phyloP scores from a whole-genome alignment of 2,797 vertebrate species.

The Xerus rutilus region DNA sequence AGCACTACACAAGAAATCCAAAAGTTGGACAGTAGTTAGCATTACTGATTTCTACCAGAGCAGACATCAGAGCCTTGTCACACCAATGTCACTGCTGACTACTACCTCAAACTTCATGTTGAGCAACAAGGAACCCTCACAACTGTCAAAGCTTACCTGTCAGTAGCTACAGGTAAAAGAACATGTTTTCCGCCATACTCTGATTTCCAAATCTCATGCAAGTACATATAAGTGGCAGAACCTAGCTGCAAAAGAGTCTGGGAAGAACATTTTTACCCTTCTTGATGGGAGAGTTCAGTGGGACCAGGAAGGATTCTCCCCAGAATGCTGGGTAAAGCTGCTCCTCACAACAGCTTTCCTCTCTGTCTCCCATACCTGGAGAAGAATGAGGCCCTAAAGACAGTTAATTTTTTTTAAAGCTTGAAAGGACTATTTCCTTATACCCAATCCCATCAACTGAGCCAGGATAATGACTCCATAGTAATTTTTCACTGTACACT shows the following conservation, averaged over 20 bases:
- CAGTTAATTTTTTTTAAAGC: not conserved
- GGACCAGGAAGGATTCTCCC: not conserved
- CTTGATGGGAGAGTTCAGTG: not conserved
- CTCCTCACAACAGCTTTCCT: not conserved
- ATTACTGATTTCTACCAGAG: not conserved
- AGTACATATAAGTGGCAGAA: not conserved
- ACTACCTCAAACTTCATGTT: not conserved
- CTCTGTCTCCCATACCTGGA: not conserved
- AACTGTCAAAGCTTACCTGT: not conserved
- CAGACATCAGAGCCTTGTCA: not conserved
- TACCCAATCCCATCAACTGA: not conserved
- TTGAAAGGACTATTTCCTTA: conserved; percentile 53
- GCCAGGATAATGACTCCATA: conserved; percentile 68
- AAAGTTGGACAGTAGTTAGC: not conserved
- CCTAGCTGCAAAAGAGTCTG: conserved; percentile 61
- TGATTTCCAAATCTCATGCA: not conserved
- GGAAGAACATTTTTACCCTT: not conserved
- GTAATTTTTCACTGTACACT: conserved; percentile 68
- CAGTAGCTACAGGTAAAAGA: not conserved
- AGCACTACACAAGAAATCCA: not conserved
- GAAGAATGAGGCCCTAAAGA: not conserved
- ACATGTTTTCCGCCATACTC: not conserved
- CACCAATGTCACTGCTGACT: too few relatives aligned
- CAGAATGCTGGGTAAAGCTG: not conserved
- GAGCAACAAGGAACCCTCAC: not conserved